Conservation (phyloP, 2,113 vertebrate species). For the Uria lomvia region DNA sequence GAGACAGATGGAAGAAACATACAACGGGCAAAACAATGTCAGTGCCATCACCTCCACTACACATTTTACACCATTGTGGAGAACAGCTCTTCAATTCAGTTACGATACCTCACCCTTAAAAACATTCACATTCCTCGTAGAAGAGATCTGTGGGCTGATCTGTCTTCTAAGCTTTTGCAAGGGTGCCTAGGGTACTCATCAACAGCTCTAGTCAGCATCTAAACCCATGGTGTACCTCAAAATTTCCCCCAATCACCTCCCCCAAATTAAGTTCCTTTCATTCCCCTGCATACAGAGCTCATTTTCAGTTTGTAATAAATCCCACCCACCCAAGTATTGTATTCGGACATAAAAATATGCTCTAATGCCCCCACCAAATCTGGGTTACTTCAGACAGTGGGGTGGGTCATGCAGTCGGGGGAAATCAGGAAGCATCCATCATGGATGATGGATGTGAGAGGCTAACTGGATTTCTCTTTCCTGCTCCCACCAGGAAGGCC, state of each 20-base stretch:
- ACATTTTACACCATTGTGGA: accelerated
- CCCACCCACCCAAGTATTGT: neutral
- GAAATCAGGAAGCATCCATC: neutral
- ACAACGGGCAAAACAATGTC: neutral
- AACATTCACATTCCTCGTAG: neutral
- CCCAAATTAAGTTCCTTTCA: neutral
- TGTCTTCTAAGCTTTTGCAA: neutral
- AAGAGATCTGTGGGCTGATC: neutral
- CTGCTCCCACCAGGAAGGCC: neutral
- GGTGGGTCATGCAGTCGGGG: neutral
- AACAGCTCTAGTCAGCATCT: neutral
- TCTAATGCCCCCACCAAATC: neutral
- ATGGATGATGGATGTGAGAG: neutral
- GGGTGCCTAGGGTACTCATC: neutral
- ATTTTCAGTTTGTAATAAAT: neutral
- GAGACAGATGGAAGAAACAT: neutral
- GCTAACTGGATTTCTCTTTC: neutral
- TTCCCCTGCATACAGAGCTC: neutral
- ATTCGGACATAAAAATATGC: neutral
- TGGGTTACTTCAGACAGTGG: neutral
- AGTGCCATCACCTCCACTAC: neutral
- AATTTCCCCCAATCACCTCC: neutral
- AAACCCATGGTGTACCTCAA: neutral
- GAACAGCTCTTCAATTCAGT: neutral
- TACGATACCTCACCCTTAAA: neutral